A percentile compares a stretch with the other conserved stretches of the same genome.
phyloP scores from a whole-genome alignment of 2,113 vertebrate species.

The Zosterops japonicus region DNA sequence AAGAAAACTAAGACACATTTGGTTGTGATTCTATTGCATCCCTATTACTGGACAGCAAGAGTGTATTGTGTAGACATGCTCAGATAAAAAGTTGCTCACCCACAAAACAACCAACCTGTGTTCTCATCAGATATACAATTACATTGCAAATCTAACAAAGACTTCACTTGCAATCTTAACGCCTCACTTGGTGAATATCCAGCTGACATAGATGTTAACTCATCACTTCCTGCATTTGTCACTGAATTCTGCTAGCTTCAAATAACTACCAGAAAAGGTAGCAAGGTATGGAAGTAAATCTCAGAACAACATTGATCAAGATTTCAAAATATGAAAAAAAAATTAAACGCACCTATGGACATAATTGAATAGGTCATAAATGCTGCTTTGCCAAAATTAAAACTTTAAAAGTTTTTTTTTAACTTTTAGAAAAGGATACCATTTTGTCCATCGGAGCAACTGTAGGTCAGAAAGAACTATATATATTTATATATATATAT shows the following conservation, averaged over 20 bases:
- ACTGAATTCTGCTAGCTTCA: not conserved
- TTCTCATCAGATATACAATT: not conserved
- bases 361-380: not conserved
- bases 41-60: not conserved
- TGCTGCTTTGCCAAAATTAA: not conserved
- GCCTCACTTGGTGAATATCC: not conserved
- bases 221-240: not conserved
- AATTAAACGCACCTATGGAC: rapidly evolving
- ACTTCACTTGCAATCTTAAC: not conserved
- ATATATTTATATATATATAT: no score
- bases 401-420: not conserved
- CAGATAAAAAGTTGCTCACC: not conserved
- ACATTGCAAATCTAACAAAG: not conserved
- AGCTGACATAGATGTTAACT: not conserved
- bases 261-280: not conserved
- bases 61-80: not conserved
- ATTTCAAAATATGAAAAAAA: not conserved
- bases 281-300: not conserved
- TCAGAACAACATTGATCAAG: not conserved
- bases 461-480: not conserved
- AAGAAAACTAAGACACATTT: not conserved
- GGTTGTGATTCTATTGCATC: not conserved
- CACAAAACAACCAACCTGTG: not conserved
- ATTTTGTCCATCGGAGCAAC: not conserved
- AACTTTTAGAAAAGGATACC: not conserved